Conservation (phyloP, 2,113 vertebrate species). For the Dipodomys merriami region DNA sequence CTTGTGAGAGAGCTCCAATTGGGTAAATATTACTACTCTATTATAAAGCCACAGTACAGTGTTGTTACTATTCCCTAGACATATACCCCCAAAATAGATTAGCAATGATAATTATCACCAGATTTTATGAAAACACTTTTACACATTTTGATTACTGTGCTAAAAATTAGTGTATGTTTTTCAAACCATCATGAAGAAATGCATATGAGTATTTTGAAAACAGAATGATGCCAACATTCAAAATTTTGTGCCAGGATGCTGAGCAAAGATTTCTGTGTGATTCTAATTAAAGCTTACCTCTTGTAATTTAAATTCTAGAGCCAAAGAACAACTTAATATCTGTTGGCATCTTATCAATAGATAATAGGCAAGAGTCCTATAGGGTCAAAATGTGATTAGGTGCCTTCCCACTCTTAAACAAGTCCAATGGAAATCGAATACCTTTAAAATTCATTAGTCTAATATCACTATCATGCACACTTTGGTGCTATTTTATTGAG, state of each 20-base stretch:
- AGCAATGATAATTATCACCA: not conserved
- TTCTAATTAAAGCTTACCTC: not conserved
- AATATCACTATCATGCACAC: not conserved
- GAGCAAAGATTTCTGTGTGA: not conserved
- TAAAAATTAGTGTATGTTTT: not conserved
- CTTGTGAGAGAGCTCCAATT: not conserved
- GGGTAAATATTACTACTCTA: not conserved
- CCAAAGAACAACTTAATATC: not conserved
- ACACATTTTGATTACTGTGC: not conserved
- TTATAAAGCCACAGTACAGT: not conserved
- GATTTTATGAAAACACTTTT: not conserved
- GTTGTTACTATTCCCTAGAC: not conserved
- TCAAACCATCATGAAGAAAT: not conserved
- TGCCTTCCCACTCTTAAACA: not conserved
- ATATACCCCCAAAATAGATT: not conserved
- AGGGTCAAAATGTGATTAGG: not conserved
- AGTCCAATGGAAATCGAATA: not conserved
- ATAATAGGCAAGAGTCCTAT: not conserved
- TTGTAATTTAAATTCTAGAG: slow-evolving; percentile 32
- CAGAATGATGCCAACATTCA: not conserved
- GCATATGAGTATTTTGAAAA: not conserved
- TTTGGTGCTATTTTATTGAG: slow-evolving; percentile 11
- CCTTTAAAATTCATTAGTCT: not conserved
- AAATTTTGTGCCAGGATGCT: not conserved
- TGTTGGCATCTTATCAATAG: not conserved